phyloP scores from a whole-genome alignment of 2,797 vertebrate genomes.

The Triplophysa bombifrons region DNA sequence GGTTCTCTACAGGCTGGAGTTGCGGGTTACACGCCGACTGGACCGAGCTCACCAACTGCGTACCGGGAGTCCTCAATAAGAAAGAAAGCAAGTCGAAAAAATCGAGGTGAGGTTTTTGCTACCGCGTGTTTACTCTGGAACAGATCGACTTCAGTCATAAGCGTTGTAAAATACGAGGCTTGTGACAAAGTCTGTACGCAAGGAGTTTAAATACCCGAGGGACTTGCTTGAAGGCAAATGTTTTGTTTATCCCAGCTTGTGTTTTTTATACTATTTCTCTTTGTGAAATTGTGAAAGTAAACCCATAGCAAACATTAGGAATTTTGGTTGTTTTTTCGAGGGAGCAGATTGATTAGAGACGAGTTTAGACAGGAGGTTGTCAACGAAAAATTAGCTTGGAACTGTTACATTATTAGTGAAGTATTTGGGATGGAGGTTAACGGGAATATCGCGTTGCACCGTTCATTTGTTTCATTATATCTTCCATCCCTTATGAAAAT shows the following conservation, averaged over 20 bases:
- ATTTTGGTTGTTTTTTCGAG: no score
- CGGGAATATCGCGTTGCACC: neutral
- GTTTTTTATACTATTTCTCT: neutral
- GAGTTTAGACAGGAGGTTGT: neutral
- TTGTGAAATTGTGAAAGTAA: no score
- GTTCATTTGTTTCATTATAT: neutral
- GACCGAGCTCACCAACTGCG: slow-evolving; percentile 89
- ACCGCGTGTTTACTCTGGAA: no score
- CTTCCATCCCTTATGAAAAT: no score
- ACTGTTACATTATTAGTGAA: neutral
- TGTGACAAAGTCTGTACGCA: neutral
- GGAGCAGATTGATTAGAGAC: no score
- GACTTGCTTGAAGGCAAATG: neutral
- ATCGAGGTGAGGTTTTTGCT: slow-evolving; percentile 52
- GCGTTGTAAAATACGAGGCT: neutral
- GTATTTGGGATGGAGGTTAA: no score
- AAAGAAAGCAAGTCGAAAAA: slow-evolving; percentile 71
- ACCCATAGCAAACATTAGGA: no score
- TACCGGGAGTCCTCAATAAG: slow-evolving; percentile 85
- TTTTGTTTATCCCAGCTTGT: neutral
- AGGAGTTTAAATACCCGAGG: neutral
- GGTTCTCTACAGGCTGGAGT: slow-evolving; percentile 89
- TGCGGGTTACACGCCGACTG: slow-evolving; percentile 89
- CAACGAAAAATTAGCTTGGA: neutral
- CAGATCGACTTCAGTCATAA: neutral